Base-by-base conservation (phyloP, 1,140 invertebrate species). In the Cecropterus lyciades region DNA sequence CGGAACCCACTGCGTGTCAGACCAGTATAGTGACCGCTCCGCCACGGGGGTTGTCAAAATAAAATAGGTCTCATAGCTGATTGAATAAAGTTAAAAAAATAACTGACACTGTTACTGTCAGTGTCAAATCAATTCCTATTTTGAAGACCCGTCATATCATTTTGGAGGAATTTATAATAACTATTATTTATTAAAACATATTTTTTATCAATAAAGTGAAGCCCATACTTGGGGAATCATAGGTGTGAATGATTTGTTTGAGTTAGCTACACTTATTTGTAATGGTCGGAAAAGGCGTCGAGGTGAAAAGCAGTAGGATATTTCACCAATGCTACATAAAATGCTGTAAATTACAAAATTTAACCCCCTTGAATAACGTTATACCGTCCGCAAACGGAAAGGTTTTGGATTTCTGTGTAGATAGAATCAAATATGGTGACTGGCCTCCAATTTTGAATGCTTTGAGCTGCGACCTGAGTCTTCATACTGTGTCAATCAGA, bases 371-470 rank as follows among this genome's bases (percentile, higher is more conserved):
- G 14, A 91, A 82, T 56, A 85, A 74, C 66, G 85, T 92, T 0
- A 67, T 89, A 17, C 80, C 89, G 0, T 81, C 86, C 13, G 79
- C 76, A 4, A 92, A 89, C 49, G 88, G 87, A 1, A 89, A 87
- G 53, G 80, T 93, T 5, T 68, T 96, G 53, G 94, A 95, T 65
- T 95, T 95, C 70, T 94, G 93, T 27, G 94, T 94, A 16, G 95
- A 96, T 79, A 92, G 95, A 16, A 93, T 96, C 13, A 96, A 95
- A 76, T 93, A 94, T 65, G 93, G 93, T 37, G 95, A 96, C 53
- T 96, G 95, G 95, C 89, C 87, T n/a, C 95, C 95, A 0, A 94
- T 96, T 8, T 72, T 96, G 20, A 94, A 94, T 64, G 94, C 95
- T 0, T 70, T 96, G 1, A 93, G 94, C 3, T 92, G 94, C 27